Percentiles rank a stretch among this genome's conserved stretches.
These are phyloP conservation scores for Pempheris klunzingeri DNA, from an alignment of 2,797 vertebrate species.

Conservation along the genomic window DNA sequence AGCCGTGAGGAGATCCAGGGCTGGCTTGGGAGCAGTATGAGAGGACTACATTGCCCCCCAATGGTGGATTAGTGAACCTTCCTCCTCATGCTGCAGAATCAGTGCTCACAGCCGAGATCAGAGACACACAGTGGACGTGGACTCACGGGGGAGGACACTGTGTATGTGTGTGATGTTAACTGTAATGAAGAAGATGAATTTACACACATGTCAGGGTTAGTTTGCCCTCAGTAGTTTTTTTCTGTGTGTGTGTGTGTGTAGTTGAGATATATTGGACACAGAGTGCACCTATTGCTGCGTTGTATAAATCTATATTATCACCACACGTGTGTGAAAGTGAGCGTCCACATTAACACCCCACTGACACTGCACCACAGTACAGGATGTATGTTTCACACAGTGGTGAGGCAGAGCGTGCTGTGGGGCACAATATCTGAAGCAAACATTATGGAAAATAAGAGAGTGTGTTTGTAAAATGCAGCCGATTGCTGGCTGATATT, in stretches of 20 bases:
- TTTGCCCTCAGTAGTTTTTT: neutral
- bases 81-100: constrained; percentile 1
- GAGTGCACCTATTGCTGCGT: constrained; percentile 22
- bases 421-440: neutral
- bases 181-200: constrained; percentile 22
- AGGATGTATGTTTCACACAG: constrained; percentile 32
- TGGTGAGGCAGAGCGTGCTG: neutral
- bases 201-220: constrained; percentile 14
- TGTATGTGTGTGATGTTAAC: constrained; percentile 8
- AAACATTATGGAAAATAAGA: neutral
- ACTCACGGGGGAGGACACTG: neutral
- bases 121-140: constrained; percentile 2
- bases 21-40: neutral
- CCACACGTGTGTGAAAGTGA: constrained; percentile 22
- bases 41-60: constrained; percentile 47
- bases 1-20: neutral
- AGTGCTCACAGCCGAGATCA: neutral
- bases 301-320: constrained; percentile 24
- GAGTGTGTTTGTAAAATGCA: neutral
- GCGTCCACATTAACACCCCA: constrained; percentile 30
- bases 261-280: neutral
- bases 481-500: constrained; percentile 19
- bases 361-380: constrained; percentile 43
- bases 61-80: constrained; percentile 35
- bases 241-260: constrained; percentile 21